Conservation (phyloP, 2,888 invertebrate genomes). For the Parelbella ahira region DNA sequence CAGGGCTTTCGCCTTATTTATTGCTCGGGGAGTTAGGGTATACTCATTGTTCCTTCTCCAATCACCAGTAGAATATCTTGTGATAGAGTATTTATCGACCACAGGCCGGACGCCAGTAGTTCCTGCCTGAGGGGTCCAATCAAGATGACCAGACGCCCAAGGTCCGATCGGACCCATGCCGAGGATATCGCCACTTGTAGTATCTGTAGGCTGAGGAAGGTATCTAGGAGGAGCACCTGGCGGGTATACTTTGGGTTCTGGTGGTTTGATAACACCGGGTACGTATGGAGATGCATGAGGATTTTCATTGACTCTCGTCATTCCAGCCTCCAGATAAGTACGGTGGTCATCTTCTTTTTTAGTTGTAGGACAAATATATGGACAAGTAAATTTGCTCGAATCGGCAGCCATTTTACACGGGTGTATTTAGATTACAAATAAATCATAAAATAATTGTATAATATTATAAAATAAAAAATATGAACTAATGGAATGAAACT, state of each 20-base stretch:
- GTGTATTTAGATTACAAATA: background rate
- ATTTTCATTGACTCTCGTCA: constrained; percentile 31
- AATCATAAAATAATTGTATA: background rate
- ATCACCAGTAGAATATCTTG: constrained; percentile 85
- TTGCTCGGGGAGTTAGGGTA: constrained; percentile 59
- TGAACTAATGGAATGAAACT: constrained; percentile 2
- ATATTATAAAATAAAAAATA: constrained; percentile 9
- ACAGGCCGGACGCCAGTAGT: constrained; percentile 88
- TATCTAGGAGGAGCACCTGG: constrained; percentile 61
- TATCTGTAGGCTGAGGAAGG: constrained; percentile 64
- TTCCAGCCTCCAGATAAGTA: constrained; percentile 38
- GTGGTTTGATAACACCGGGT: constrained; percentile 57
- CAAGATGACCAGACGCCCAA: constrained; percentile 88
- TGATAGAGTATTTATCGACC: constrained; percentile 88
- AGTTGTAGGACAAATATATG: constrained; percentile 50
- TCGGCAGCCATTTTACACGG: constrained; percentile 39
- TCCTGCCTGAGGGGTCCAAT: constrained; percentile 87
- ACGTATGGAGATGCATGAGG: constrained; percentile 44
- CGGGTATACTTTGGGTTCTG: constrained; percentile 49
- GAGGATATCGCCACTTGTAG: constrained; percentile 64
- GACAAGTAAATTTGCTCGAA: constrained; percentile 44
- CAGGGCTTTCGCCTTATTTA: constrained; percentile 51
- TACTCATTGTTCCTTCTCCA: constrained; percentile 84
- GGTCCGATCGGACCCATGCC: constrained; percentile 79
- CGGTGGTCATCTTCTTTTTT: constrained; percentile 13